A percentile compares a stretch with the other conserved stretches of the same genome.
phyloP scores from a whole-genome alignment of 2,888 invertebrate genomes.

The Hydriomena furcata region DNA sequence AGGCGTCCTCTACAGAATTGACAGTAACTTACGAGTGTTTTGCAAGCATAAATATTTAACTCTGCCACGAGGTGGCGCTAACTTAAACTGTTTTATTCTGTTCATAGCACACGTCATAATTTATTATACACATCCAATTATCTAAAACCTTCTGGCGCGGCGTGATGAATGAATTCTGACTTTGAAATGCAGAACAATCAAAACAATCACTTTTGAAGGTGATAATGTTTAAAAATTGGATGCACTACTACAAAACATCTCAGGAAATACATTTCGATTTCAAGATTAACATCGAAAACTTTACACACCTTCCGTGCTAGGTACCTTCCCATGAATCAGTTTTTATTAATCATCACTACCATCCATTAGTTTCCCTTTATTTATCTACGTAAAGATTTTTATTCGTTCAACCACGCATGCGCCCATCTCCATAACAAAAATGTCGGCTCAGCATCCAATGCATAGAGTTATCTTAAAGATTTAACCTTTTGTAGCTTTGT shows the following conservation, averaged over 20 bases:
- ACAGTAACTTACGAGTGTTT: too few species aligned
- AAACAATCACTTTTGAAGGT: neutral
- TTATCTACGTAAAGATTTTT: too few species aligned
- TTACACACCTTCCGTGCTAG: too few species aligned
- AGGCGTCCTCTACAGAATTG: too few species aligned
- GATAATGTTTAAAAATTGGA: neutral
- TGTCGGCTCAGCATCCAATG: conserved; percentile 46
- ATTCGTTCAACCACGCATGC: conserved; percentile 42
- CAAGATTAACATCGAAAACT: too few species aligned
- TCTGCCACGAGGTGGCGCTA: conserved; percentile 1
- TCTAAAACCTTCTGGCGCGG: neutral
- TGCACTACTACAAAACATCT: too few species aligned
- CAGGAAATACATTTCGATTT: too few species aligned
- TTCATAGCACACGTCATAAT: too few species aligned
- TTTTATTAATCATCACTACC: too few species aligned
- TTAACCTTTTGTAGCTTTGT: neutral
- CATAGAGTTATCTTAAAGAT: conserved; percentile 8
- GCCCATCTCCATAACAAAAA: conserved; percentile 39
- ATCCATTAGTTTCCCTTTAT: too few species aligned
- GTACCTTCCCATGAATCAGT: too few species aligned
- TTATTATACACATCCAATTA: neutral
- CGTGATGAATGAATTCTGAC: neutral
- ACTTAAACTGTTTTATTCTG: neutral
- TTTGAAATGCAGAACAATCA: neutral
- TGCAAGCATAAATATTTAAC: too few species aligned